Evolutionary conservation across 2,797 vertebrate genomes (phyloP).

Genomic region (Pyrocephalus nanus): DNA sequence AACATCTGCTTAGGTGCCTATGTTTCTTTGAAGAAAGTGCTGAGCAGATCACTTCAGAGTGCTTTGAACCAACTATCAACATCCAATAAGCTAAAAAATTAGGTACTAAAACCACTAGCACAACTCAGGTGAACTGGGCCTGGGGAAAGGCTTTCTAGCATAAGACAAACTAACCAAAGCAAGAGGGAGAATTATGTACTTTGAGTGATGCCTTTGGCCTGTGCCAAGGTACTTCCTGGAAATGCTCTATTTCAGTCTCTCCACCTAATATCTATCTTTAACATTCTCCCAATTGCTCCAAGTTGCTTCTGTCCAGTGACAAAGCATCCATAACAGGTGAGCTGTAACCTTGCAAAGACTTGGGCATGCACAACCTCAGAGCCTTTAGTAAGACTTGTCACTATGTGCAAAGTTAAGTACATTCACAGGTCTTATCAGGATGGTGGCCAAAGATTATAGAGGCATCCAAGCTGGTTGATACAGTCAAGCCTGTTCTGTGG

Average conservation of each 20-base stretch:
- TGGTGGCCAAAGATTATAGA: constrained; percentile 46
- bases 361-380: neutral
- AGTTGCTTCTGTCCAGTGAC: neutral
- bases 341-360: neutral
- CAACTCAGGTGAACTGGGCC: neutral
- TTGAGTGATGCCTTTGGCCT: neutral
- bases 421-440: constrained; percentile 53
- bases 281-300: neutral
- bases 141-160: neutral
- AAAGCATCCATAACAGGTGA: neutral
- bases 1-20: neutral
- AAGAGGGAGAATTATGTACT: neutral
- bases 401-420: constrained; percentile 4
- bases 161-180: neutral
- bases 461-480: constrained; percentile 50
- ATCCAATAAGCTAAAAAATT: neutral
- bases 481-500: constrained; percentile 26
- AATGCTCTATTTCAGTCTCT: neutral
- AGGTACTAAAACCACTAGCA: neutral
- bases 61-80: neutral
- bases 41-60: neutral
- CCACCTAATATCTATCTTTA: neutral
- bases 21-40: neutral
- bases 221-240: neutral
- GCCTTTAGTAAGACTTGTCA: neutral